Percentiles rank a stretch among this genome's conserved stretches.
Evolutionary conservation across 2,797 vertebrate species (phyloP).

Genomic region (Oceanodroma leucorhoa): DNA sequence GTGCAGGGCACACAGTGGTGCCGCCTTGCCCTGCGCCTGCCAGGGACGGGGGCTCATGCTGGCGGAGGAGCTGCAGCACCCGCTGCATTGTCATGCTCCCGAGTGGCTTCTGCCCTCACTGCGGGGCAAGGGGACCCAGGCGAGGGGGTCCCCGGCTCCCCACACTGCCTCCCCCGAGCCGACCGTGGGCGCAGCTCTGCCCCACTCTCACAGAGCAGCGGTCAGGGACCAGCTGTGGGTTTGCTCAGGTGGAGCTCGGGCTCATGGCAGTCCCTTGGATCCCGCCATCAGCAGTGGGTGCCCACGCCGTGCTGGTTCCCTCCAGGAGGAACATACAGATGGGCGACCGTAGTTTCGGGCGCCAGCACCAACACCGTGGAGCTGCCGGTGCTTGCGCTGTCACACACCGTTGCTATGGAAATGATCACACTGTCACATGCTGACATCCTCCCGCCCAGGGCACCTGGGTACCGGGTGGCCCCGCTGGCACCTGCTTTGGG

Average conservation of each 20-base stretch:
- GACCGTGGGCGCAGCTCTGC: neutral
- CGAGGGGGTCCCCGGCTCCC: fast-evolving
- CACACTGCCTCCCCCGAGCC: fast-evolving
- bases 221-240: neutral
- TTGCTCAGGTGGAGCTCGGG: neutral
- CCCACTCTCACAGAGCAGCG: fast-evolving
- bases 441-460: neutral
- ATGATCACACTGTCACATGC: neutral
- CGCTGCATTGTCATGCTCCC: fast-evolving
- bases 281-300: fast-evolving
- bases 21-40: neutral
- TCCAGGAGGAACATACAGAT: fast-evolving
- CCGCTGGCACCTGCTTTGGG: neutral
- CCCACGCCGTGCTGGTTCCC: fast-evolving
- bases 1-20: fast-evolving
- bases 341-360: neutral
- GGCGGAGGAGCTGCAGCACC: neutral
- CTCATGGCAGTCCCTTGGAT: fast-evolving
- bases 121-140: neutral
- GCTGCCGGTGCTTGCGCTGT: neutral
- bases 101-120: neutral
- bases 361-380: fast-evolving
- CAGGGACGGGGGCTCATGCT: fast-evolving
- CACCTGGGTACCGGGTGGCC: neutral
- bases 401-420: constrained; percentile 20